phyloP scores from a whole-genome alignment of 2,888 invertebrate genomes.

The Tenodera sinensis region DNA sequence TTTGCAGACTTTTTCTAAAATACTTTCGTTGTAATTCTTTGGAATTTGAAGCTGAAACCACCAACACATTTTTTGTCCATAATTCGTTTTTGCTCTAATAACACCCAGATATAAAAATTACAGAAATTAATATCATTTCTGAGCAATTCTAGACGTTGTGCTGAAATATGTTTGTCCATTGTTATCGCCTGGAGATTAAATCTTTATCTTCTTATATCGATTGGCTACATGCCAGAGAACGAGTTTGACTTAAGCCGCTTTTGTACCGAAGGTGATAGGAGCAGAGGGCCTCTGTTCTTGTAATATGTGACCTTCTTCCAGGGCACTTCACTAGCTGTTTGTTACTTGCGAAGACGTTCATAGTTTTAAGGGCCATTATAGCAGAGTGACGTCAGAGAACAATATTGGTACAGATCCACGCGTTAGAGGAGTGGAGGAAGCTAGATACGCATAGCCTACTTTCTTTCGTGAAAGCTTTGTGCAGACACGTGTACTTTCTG shows the following conservation, averaged over 20 bases:
- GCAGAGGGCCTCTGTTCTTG: background rate
- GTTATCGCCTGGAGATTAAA: background rate
- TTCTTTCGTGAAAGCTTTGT: background rate
- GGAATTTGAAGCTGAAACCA: no score
- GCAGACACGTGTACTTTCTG: background rate
- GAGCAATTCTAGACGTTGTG: background rate
- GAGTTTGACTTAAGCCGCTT: background rate
- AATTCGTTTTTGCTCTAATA: no score
- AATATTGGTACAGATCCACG: slow-evolving; percentile 13
- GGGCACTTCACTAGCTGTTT: slow-evolving; percentile 7
- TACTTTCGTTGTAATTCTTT: no score
- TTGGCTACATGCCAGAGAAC: background rate
- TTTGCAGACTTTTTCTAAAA: no score
- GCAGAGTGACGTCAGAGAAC: background rate
- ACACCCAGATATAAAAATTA: no score
- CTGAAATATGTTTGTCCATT: background rate
- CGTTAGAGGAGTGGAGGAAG: background rate
- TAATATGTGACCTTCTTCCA: slow-evolving; percentile 11
- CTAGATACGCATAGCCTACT: background rate
- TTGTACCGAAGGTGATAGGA: background rate
- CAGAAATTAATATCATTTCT: no score
- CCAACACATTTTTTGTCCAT: no score
- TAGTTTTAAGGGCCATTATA: slow-evolving; percentile 3
- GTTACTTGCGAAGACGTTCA: background rate
- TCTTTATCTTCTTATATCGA: background rate